Evolutionary conservation across 2,888 invertebrate genomes (phyloP).

Genomic region (Flexamia atlantica): DNA sequence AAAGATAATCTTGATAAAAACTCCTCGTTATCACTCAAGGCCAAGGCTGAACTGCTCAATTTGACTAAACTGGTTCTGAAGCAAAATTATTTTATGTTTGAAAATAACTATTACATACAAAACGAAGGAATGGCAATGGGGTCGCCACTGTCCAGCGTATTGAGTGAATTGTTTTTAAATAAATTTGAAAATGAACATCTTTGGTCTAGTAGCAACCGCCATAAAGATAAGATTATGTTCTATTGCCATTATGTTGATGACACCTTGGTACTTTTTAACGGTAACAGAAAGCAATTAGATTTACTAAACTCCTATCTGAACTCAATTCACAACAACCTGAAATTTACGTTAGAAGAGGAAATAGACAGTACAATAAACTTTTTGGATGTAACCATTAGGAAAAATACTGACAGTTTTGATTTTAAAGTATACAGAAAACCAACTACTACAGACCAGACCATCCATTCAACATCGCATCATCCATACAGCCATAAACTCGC

Average conservation of each 20-base stretch:
- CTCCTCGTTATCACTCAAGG: neutral
- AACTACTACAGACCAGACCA: constrained; percentile 10
- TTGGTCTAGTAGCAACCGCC: neutral
- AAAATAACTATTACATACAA: constrained; percentile 12
- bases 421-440: constrained; percentile 19
- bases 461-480: constrained; percentile 21
- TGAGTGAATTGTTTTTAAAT: constrained; percentile 24
- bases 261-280: constrained; percentile 5
- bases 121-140: constrained; percentile 46
- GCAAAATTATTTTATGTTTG: constrained; percentile 26
- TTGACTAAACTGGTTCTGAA: neutral
- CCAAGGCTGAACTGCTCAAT: neutral
- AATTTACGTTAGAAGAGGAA: constrained; percentile 18
- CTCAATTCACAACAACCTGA: neutral
- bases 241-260: constrained; percentile 7
- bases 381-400: neutral
- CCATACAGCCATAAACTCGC: constrained; percentile 20
- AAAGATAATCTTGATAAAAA: neutral
- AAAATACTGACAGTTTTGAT: neutral
- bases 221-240: neutral
- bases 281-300: neutral
- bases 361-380: neutral
- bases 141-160: constrained; percentile 14
- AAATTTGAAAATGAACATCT: constrained; percentile 3
- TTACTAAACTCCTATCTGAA: neutral